Evolutionary conservation across 2,113 vertebrate genomes (phyloP), one percentile per base, ranked within the genome.

Genomic region (Accipiter cooperii): DNA sequence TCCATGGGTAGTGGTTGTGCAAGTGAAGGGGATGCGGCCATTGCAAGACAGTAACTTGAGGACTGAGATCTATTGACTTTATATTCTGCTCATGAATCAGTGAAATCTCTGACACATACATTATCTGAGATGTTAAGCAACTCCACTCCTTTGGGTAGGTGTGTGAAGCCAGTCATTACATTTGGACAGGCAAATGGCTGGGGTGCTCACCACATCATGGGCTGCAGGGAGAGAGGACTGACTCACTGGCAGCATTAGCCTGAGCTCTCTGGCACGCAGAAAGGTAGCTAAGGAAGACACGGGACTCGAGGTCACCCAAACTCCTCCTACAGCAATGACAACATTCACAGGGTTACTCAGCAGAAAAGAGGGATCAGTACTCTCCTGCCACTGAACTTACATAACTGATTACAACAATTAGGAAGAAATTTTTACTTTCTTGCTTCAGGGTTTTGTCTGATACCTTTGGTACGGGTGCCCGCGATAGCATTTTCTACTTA

Each of bases 401-500:
- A 10, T 33, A 47, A 47, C 2, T 6, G 29, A 54, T 57, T 24
- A 42, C 29, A 57, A 40, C 36, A 78, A 73, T 29, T 29, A 34
- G 34, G 34, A 57, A 40, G 33, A 57, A 18, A 64, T 40, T 63
- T 63, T 68, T 52, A 33, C 34, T 51, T 83, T 61, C 47, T 73
- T 83, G 54, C 28, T 61, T 65, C 36, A 29, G 31, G 63, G 17
- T 75, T 84, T 75, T 47, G 31, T 57, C 55, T 57, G 24, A 31
- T 18, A 51, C 3, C 36, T 69, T 42, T 69, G 12, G 20, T n/a
- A 38, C 1, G 1, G 61, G 25, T 63, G 8, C 21, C 20, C 1
- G 0, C 0, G 0, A 44, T 21, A 61, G 31, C 5, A 24, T 52
- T 73, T 83, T 20, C 71, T 33, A 7, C 34, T 78, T 51, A 33